Evolutionary conservation across 2,797 vertebrate species (phyloP).

Genomic region (Sitta carolinensis): DNA sequence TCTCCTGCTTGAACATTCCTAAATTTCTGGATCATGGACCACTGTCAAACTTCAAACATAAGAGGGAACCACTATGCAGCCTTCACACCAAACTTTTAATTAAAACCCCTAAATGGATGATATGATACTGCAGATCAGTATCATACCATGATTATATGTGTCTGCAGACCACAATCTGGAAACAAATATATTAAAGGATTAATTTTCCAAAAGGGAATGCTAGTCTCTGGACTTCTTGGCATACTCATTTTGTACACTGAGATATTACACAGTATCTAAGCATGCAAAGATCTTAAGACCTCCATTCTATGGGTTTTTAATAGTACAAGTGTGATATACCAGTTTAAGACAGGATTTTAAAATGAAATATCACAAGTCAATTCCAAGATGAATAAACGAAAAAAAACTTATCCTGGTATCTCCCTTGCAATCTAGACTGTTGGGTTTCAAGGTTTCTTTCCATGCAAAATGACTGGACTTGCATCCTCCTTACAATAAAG

Average conservation of each 20-base stretch:
- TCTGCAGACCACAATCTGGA: slow-evolving; percentile 32
- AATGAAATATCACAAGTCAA: not conserved
- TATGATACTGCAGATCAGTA: slow-evolving; percentile 32
- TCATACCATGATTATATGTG: not conserved
- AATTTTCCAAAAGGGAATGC: slow-evolving; percentile 24
- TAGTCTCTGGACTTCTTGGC: not conserved
- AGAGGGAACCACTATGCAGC: not conserved
- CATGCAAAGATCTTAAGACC: not conserved
- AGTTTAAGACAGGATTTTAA: not conserved
- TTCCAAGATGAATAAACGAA: not conserved
- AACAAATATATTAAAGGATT: slow-evolving; percentile 29
- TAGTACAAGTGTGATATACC: not conserved
- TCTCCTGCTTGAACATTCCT: not conserved
- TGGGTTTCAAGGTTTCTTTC: not conserved
- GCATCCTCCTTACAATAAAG: not conserved
- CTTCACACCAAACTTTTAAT: slow-evolving; percentile 51
- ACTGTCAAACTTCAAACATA: slow-evolving; percentile 6
- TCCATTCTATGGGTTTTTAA: not conserved
- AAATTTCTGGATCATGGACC: slow-evolving; percentile 15
- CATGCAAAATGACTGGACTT: not conserved
- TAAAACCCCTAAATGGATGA: slow-evolving; percentile 29
- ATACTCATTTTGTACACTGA: not conserved
- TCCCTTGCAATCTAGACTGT: not conserved
- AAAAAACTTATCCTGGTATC: not conserved
- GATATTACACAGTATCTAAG: not conserved